Conservation (phyloP, 2,113 vertebrate genomes). For the Mormyrus lacerda region DNA sequence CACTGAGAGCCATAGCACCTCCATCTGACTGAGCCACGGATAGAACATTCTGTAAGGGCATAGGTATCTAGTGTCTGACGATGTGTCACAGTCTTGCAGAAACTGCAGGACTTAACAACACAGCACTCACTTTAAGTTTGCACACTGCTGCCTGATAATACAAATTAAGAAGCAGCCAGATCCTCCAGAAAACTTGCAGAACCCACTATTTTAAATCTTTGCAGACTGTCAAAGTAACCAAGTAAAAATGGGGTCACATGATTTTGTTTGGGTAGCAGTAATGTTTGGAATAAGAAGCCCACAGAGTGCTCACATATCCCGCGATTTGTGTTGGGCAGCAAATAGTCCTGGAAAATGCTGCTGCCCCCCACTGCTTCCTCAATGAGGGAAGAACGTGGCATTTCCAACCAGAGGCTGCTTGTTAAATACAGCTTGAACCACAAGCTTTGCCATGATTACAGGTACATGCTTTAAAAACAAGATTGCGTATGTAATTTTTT, state of each 20-base stretch:
- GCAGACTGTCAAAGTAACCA: not conserved
- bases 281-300: not conserved
- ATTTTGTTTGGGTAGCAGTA: not conserved
- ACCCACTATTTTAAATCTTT: not conserved
- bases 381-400: constrained; percentile 2
- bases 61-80: not conserved
- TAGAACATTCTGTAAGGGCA: not conserved
- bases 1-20: not conserved
- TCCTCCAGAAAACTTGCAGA: not conserved
- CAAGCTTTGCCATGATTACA: constrained; percentile 12
- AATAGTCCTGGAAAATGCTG: not conserved
- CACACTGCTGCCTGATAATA: not conserved
- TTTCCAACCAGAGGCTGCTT: constrained; percentile 7
- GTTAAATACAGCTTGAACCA: not conserved
- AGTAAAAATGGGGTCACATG: not conserved
- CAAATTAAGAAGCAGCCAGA: not conserved
- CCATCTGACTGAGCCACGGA: not conserved
- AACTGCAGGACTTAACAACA: not conserved
- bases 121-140: not conserved
- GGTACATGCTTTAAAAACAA: constrained; percentile 16
- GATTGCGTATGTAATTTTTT: not conserved
- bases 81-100: not conserved
- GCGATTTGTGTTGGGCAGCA: constrained; percentile 27
- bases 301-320: not conserved
- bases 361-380: not conserved